Conservation (phyloP, 2,797 vertebrate genomes). For the Scarus forsteni region DNA sequence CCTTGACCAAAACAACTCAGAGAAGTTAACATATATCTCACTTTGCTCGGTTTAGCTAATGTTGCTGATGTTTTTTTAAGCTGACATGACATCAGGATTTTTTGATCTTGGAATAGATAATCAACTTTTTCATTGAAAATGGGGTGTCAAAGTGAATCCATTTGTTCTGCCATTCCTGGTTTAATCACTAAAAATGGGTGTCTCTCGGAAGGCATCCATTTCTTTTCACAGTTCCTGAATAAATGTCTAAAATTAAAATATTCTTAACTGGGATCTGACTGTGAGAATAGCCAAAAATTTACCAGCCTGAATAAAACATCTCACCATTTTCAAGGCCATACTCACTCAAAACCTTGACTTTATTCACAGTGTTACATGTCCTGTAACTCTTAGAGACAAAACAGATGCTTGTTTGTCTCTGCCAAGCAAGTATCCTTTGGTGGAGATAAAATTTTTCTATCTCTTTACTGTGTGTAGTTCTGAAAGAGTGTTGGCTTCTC, state of each 20-base stretch:
- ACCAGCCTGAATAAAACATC: constrained; percentile 4
- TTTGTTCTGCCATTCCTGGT: no score
- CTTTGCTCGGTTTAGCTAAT: no score
- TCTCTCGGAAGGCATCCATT: neutral
- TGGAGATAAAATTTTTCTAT: constrained; percentile 37
- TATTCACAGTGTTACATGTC: constrained; percentile 23
- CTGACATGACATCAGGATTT: no score
- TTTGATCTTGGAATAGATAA: no score
- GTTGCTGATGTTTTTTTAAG: no score
- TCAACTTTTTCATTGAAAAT: no score
- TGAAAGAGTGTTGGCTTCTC: constrained; percentile 49
- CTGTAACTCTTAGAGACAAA: constrained; percentile 36
- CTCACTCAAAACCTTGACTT: constrained; percentile 10
- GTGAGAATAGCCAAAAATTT: neutral
- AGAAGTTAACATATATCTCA: no score
- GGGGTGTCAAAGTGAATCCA: no score
- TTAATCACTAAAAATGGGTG: no score
- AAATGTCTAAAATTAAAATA: neutral
- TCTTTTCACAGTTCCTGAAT: neutral
- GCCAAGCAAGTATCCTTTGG: constrained; percentile 38
- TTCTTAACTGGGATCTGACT: neutral
- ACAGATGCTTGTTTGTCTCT: constrained; percentile 57
- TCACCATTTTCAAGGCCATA: constrained; percentile 2
- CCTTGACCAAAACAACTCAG: no score
- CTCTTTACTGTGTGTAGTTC: constrained; percentile 52